Evolutionary conservation across 2,888 invertebrate genomes (phyloP), one percentile per base, ranked within the genome.

Genomic region (Ametastegia equiseti): DNA sequence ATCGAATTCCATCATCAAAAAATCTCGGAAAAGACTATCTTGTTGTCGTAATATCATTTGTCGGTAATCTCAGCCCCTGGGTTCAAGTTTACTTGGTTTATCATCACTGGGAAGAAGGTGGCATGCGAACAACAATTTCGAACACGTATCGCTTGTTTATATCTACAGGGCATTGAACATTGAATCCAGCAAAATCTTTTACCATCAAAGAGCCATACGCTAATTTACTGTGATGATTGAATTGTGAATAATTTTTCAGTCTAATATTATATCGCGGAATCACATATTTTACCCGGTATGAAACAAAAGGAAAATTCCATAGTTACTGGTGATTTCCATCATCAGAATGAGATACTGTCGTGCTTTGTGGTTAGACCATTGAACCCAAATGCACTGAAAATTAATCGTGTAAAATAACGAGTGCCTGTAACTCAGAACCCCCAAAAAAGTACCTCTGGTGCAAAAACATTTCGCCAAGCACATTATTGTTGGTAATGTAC

Each of bases 81-180:
- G 23, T 1, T 23, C 54, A 54, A 54, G n/a, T n/a, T 23, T 23
- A 9, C 27, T 42, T 71, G 13, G 47, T 71, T 11, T 71, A 15
- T 71, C 15, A 30, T 7, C 54, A n/a, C 42, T 36, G 50, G 73
- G 45, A 23, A 50, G 33, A 19, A 33, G 54, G 73, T 75, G 36
- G 75, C 19, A 75, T 33, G 75, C 9, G 11, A 54, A 36, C 54
- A 30, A 71, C 33, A 75, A 75, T 50, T 36, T 5, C 27, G 30
- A 71, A 13, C 71, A 42, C 27, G 42, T 71, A 71, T 71, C 47
- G 47, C 27, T 54, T 54, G 2, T 45, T 1, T 9, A n/a, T 15
- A 39, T 47, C 23, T 15, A 69, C 15, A n/a, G 19, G 7, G 27
- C 27, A 45, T 42, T 45, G 27, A 15, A 45, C 19, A 42, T 23